Evolutionary conservation across 2,888 invertebrate species (phyloP).

Genomic region (Cheilosia scutellata): DNA sequence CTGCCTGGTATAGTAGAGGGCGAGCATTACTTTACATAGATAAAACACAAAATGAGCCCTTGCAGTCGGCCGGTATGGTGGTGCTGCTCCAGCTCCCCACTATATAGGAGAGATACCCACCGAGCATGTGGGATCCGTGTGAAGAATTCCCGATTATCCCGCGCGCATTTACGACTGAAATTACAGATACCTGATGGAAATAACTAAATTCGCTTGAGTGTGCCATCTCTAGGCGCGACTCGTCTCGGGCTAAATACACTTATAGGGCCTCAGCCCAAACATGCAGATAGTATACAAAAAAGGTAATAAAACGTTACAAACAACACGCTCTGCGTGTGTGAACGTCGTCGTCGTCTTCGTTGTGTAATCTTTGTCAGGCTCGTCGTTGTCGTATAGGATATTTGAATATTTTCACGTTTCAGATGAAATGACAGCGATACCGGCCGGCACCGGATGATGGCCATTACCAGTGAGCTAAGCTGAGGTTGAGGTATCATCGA

Average conservation of each 20-base stretch:
- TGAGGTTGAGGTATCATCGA: slow-evolving; percentile 8
- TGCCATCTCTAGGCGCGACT: slow-evolving; percentile 52
- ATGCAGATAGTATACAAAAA: slow-evolving; percentile 13
- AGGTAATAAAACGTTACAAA: slow-evolving; percentile 53
- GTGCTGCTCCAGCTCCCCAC: no score
- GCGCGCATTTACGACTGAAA: slow-evolving; percentile 32
- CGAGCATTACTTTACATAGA: slow-evolving; percentile 36
- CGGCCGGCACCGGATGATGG: slow-evolving; percentile 68
- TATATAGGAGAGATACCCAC: neutral
- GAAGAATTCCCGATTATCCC: slow-evolving; percentile 37
- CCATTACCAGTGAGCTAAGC: slow-evolving; percentile 38
- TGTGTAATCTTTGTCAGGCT: slow-evolving; percentile 65
- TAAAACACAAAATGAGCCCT: slow-evolving; percentile 27
- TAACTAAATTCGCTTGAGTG: slow-evolving; percentile 38
- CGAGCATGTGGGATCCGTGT: slow-evolving; percentile 32
- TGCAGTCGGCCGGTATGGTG: neutral
- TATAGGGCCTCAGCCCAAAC: slow-evolving; percentile 58
- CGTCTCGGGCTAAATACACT: slow-evolving; percentile 57
- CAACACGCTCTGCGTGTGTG: slow-evolving; percentile 28
- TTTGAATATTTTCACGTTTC: slow-evolving; percentile 71
- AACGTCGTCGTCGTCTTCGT: no score
- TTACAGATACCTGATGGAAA: slow-evolving; percentile 51
- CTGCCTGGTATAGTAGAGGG: neutral
- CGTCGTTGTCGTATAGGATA: slow-evolving; percentile 39
- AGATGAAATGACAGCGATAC: slow-evolving; percentile 44